Conservation (phyloP, 1,140 invertebrate genomes). For the Phocides pigmalion region DNA sequence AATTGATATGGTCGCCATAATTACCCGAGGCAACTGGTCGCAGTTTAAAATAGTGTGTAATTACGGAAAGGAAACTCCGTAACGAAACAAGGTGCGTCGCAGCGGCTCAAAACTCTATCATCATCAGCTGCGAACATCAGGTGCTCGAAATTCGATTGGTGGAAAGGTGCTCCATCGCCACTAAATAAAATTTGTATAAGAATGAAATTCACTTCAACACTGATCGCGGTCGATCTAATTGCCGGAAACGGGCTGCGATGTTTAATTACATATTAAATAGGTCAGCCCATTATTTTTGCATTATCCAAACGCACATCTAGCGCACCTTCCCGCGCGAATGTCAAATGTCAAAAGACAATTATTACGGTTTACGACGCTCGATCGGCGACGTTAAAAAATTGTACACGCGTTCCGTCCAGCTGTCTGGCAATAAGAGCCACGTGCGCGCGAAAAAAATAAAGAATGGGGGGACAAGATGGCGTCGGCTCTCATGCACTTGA, state of each 20-base stretch:
- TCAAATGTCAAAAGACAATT: slow-evolving; percentile 65
- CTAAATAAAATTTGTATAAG: slow-evolving; percentile 60
- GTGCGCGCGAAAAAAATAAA: slow-evolving; percentile 75
- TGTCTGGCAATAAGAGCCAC: slow-evolving; percentile 72
- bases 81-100: slow-evolving; percentile 75
- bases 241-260: slow-evolving; percentile 69
- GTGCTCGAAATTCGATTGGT: slow-evolving; percentile 67
- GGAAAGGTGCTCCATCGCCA: slow-evolving; percentile 68
- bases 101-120: slow-evolving; percentile 42
- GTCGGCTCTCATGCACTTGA: slow-evolving; percentile 75
- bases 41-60: slow-evolving; percentile 52
- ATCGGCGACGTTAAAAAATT: slow-evolving; percentile 61
- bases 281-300: slow-evolving; percentile 67
- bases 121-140: slow-evolving; percentile 74
- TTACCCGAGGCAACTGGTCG: slow-evolving; percentile 23
- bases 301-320: slow-evolving; percentile 65
- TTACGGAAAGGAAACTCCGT: slow-evolving; percentile 71
- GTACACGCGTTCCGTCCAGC: slow-evolving; percentile 65
- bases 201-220: slow-evolving; percentile 51
- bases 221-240: slow-evolving; percentile 63
- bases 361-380: slow-evolving; percentile 47
- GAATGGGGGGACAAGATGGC: slow-evolving; percentile 74
- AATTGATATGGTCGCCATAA: slow-evolving; percentile 20
- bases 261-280: slow-evolving; percentile 76
- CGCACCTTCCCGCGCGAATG: slow-evolving; percentile 61